These are phyloP conservation scores for Pinna nobilis DNA, from an alignment of 1,140 invertebrate genomes.

Conservation along the genomic window DNA sequence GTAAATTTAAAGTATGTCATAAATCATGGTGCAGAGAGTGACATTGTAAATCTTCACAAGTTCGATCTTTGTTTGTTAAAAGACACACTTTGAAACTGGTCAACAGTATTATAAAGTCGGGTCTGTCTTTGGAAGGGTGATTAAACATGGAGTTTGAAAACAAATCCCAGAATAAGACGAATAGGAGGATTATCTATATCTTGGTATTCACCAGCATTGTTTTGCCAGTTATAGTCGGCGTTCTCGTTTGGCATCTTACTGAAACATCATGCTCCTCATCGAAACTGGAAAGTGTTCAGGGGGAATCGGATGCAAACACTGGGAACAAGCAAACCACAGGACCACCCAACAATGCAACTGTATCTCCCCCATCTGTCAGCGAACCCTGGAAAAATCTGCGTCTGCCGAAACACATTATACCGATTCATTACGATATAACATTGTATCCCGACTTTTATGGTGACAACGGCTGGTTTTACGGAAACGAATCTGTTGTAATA, in stretches of 20 bases:
- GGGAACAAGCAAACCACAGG: slow-evolving; percentile 11
- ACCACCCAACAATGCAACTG: slow-evolving; percentile 1
- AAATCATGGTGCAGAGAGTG: too few species aligned
- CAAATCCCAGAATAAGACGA: neutral
- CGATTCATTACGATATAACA: slow-evolving; percentile 84
- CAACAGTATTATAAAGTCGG: neutral
- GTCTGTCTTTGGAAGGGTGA: neutral
- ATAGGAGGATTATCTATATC: slow-evolving; percentile 1
- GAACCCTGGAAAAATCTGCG: slow-evolving; percentile 75
- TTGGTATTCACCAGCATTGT: slow-evolving; percentile 47
- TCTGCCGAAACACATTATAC: slow-evolving; percentile 81
- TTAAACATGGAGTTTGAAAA: slow-evolving; percentile 3
- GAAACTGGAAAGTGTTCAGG: neutral
- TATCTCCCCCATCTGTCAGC: slow-evolving; percentile 30
- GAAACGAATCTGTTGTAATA: slow-evolving; percentile 67
- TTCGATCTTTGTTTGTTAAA: too few species aligned
- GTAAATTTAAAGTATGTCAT: too few species aligned
- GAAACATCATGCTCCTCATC: slow-evolving; percentile 34
- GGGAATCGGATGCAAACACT: slow-evolving; percentile 13
- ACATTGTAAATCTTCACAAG: too few species aligned
- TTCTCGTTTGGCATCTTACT: slow-evolving; percentile 57
- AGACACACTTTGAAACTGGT: neutral
- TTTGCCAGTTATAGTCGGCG: slow-evolving; percentile 56
- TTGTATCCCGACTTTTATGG: slow-evolving; percentile 81
- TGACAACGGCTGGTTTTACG: slow-evolving; percentile 62